Base-by-base conservation (phyloP, 2,113 vertebrate genomes). In the Beaufortia kweichowensis region DNA sequence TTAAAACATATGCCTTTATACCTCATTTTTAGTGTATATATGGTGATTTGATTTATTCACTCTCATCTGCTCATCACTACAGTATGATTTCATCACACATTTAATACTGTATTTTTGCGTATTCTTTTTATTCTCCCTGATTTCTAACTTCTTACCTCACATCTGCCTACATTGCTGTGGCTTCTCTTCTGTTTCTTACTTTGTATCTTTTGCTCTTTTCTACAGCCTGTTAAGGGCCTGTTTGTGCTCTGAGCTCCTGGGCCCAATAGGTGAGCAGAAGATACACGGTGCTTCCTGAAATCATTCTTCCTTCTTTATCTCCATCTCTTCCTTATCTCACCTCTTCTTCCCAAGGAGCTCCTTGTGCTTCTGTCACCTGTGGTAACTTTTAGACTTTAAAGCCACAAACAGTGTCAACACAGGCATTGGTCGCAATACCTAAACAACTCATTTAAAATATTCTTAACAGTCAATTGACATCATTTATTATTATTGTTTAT, bases 171-270 rank as follows among this genome's bases (percentile, higher is more conserved):
- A 24, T 85, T 75, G 82, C 46, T 82, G 69, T 85, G 6, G 50
- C 7, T 74, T 63, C 88, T 87, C 77, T 88, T 79, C 53, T 88
- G 81, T 88, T 87, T 92, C 87, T 67, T 53, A 21, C 29, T 66
- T 6, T 55, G 55, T 59, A 33, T 71, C 50, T 79, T 48, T 69
- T 62, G 83, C 77, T 86, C 78, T 86, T 92, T 89, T 91, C 91
- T 93, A 86, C 94, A 98, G 96, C 93, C 93, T 97, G 87, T 90
- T 98, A 90, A 95, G 95, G 86, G 92, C 95, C 86, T 92, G 95
- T 87, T 94, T 98, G 88, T 94, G 93, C 89, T 94, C 85, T 84
- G 94, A 95, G 89, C 90, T 96, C 84, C 88, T 86, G 91, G 95
- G 96, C 85, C 91, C 94, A 75, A 76, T 88, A 65, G 86, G 85